Evolutionary conservation across 2,113 vertebrate species (phyloP).

Genomic region (Erythrolamprus reginae): DNA sequence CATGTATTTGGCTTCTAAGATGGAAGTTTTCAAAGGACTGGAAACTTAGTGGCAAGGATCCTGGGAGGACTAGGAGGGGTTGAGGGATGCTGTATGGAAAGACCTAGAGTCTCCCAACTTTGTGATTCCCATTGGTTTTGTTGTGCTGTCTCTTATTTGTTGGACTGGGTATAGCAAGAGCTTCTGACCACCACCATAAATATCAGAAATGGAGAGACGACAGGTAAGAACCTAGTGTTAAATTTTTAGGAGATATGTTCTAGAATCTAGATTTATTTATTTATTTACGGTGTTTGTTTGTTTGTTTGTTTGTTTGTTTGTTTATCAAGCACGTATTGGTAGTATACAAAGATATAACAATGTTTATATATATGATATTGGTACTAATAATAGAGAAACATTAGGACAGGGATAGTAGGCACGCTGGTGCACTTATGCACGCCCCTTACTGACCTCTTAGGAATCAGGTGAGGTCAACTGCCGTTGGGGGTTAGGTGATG

Average conservation of each 20-base stretch:
- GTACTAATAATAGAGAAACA: too few species aligned
- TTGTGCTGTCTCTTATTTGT: not conserved
- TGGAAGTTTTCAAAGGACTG: not conserved
- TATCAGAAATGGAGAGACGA: not conserved
- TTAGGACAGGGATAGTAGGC: too few species aligned
- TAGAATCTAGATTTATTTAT: not conserved
- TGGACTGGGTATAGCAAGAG: not conserved
- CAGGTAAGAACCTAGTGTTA: not conserved
- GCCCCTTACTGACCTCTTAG: too few species aligned
- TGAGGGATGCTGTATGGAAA: not conserved
- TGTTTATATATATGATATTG: too few species aligned
- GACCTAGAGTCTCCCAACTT: not conserved
- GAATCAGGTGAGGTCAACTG: too few species aligned
- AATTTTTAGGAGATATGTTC: not conserved
- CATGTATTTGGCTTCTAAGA: not conserved
- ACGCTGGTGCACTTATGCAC: too few species aligned
- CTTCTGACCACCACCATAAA: not conserved
- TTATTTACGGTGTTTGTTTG: too few species aligned
- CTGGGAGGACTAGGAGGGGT: not conserved
- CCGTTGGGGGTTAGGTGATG: too few species aligned
- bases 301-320: too few species aligned
- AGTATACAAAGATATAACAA: too few species aligned
- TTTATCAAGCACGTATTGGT: too few species aligned
- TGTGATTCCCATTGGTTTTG: not conserved
- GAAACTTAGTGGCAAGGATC: not conserved